phyloP scores from a whole-genome alignment of 2,797 vertebrate genomes.

The Siniperca undulata region DNA sequence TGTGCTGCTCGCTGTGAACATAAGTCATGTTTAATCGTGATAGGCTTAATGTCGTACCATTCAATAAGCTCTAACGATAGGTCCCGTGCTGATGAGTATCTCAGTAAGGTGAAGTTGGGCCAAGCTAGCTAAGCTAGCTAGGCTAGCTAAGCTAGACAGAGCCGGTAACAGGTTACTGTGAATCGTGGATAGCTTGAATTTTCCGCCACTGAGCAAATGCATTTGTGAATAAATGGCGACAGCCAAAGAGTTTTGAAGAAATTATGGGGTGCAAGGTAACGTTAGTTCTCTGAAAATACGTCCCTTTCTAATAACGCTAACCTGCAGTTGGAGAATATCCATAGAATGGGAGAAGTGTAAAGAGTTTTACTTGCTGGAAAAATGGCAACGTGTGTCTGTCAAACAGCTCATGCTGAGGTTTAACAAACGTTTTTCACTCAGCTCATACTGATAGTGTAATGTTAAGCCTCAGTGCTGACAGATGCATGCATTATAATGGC shows the following conservation, averaged over 20 bases:
- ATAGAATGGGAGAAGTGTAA: no score
- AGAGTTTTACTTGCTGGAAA: not conserved
- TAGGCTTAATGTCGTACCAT: accelerated
- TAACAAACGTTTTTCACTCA: not conserved
- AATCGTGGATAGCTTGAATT: accelerated
- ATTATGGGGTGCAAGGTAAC: not conserved
- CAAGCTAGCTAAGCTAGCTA: not conserved
- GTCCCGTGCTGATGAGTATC: accelerated
- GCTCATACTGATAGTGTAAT: not conserved
- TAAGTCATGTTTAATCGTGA: accelerated
- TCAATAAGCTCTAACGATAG: accelerated
- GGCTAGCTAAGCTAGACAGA: not conserved
- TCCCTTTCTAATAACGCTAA: no score
- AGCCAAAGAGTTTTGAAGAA: not conserved
- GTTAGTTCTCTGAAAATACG: no score
- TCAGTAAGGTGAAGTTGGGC: no score
- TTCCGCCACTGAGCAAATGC: accelerated
- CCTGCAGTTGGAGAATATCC: no score
- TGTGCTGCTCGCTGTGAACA: accelerated
- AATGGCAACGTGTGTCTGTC: not conserved
- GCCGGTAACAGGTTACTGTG: not conserved
- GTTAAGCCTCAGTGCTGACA: not conserved
- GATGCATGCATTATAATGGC: no score
- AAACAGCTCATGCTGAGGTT: not conserved
- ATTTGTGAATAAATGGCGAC: not conserved